Evolutionary conservation across 2,113 vertebrate species (phyloP).

Genomic region (Empidonax alnorum): DNA sequence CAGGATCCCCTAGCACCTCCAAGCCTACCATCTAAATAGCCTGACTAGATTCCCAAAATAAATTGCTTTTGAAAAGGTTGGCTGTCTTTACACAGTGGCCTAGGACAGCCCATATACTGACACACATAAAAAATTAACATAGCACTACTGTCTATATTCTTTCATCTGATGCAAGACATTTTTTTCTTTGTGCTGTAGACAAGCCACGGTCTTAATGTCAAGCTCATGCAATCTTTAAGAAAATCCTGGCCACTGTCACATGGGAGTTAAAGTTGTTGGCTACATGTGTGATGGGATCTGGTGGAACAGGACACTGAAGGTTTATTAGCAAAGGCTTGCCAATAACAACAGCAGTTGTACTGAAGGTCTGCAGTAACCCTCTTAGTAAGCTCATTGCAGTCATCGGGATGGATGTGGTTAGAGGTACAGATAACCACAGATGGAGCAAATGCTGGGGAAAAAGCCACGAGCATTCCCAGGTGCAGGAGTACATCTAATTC

Average conservation of each 20-base stretch:
- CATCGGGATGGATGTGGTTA: not conserved
- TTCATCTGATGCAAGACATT: not conserved
- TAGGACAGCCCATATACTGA: not conserved
- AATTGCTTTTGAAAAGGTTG: not conserved
- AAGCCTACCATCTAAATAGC: not conserved
- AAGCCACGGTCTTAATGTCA: not conserved
- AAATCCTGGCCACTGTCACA: not conserved
- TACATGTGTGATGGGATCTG: not conserved
- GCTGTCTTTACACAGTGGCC: not conserved
- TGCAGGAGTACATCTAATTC: not conserved
- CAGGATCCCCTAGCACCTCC: not conserved
- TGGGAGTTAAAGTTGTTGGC: not conserved
- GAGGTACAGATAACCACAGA: not conserved
- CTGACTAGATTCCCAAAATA: not conserved
- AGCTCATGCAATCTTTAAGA: not conserved
- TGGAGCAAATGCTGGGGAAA: not conserved
- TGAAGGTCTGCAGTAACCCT: not conserved
- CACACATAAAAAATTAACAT: not conserved
- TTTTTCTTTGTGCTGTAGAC: not conserved
- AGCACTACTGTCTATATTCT: not conserved
- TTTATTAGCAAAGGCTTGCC: not conserved
- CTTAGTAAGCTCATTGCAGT: not conserved
- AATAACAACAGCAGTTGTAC: not conserved
- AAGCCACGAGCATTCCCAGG: not conserved
- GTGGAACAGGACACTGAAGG: not conserved